phyloP scores from a whole-genome alignment of 2,888 invertebrate genomes.

The Campoletis raptor region DNA sequence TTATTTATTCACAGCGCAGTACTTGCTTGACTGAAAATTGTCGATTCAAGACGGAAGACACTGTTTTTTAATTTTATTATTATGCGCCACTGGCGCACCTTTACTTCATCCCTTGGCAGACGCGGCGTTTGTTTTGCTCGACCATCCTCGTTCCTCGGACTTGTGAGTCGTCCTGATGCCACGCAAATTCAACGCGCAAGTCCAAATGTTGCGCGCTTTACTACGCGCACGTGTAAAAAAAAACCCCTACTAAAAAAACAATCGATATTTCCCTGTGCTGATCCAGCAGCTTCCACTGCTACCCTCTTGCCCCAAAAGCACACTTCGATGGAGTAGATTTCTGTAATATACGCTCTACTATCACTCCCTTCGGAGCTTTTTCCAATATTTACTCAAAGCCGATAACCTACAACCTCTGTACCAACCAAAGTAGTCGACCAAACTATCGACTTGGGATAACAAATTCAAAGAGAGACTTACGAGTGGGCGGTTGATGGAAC shows the following conservation, averaged over 20 bases:
- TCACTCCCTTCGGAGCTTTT: background rate
- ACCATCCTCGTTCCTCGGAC: slow-evolving; percentile 64
- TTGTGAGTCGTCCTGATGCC: slow-evolving; percentile 54
- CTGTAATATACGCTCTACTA: background rate
- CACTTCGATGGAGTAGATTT: slow-evolving; percentile 39
- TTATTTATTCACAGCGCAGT: slow-evolving; percentile 10
- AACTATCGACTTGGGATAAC: slow-evolving; percentile 26
- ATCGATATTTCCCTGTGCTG: slow-evolving; percentile 68
- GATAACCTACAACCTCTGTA: slow-evolving; percentile 15
- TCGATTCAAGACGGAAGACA: slow-evolving; percentile 28
- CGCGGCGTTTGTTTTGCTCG: slow-evolving; percentile 73
- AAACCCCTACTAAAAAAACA: slow-evolving; percentile 22
- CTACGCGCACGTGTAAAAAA: slow-evolving; percentile 66
- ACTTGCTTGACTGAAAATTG: slow-evolving; percentile 3
- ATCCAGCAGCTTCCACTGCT: slow-evolving; percentile 40
- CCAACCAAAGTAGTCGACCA: background rate
- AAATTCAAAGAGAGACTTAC: background rate
- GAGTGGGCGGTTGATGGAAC: background rate
- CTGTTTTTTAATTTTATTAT: slow-evolving; percentile 9
- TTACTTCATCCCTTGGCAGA: slow-evolving; percentile 65
- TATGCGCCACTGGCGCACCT: slow-evolving; percentile 58
- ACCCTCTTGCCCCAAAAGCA: background rate
- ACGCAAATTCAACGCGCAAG: slow-evolving; percentile 47
- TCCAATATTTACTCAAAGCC: background rate
- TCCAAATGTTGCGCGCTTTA: slow-evolving; percentile 29